These are phyloP conservation scores for Eclectus roratus DNA, from an alignment of 2,113 vertebrate species.

Conservation along the genomic window DNA sequence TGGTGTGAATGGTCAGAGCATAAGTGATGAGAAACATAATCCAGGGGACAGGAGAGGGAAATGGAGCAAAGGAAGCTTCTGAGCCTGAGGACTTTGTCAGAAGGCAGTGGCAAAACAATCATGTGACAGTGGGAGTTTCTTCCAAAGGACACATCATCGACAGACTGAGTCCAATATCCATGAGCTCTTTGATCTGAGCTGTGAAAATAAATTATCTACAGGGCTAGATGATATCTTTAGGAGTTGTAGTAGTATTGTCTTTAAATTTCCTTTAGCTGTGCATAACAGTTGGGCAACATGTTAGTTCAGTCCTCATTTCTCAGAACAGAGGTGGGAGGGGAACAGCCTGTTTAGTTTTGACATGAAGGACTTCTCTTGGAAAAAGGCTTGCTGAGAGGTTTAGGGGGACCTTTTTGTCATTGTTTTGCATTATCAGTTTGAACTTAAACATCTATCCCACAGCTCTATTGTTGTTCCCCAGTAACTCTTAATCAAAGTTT, in stretches of 20 bases:
- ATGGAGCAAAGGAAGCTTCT: neutral
- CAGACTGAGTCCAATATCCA: neutral
- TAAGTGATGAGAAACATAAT: neutral
- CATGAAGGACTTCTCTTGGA: slow-evolving; percentile 11
- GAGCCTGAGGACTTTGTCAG: neutral
- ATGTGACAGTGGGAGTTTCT: neutral
- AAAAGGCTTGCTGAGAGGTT: neutral
- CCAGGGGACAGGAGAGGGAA: neutral
- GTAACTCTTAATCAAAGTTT: slow-evolving; percentile 45
- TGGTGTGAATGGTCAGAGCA: neutral
- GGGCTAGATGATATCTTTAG: slow-evolving; percentile 11
- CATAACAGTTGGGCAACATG: neutral
- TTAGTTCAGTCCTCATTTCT: neutral
- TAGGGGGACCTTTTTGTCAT: neutral
- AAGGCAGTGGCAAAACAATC: neutral
- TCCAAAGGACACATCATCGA: neutral
- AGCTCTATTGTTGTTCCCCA: slow-evolving; percentile 41
- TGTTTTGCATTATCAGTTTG: neutral
- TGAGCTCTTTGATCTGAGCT: slow-evolving; percentile 20
- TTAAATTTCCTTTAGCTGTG: slow-evolving; percentile 13
- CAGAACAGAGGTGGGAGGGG: neutral
- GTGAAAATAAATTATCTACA: slow-evolving; percentile 39
- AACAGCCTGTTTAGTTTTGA: neutral
- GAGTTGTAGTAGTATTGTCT: slow-evolving; percentile 13
- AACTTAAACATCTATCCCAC: neutral